Conservation (phyloP, 2,797 vertebrate species). For the Poeciliopsis infans region DNA sequence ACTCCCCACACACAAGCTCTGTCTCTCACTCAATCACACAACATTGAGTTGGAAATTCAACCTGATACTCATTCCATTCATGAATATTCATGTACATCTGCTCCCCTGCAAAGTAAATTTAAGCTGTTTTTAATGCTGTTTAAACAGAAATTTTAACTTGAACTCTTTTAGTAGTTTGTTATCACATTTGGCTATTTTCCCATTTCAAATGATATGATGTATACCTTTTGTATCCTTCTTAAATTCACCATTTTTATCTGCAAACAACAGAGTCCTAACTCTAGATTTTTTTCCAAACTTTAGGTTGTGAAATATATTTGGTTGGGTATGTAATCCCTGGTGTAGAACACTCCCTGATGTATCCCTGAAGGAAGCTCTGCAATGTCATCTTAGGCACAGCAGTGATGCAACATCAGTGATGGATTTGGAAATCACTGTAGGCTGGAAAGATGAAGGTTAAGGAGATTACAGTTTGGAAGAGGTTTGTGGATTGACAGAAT, state of each 20-base stretch:
- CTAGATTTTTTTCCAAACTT: slow-evolving; percentile 47
- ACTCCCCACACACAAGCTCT: slow-evolving; percentile 25
- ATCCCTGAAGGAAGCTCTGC: slow-evolving; percentile 55
- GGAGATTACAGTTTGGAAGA: slow-evolving; percentile 66
- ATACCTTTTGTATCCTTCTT: slow-evolving; percentile 15
- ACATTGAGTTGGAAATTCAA: slow-evolving; percentile 64
- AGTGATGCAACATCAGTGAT: slow-evolving; percentile 70
- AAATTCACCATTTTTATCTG: slow-evolving; percentile 32
- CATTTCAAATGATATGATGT: neutral
- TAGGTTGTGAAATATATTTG: slow-evolving; percentile 35
- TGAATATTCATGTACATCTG: slow-evolving; percentile 86
- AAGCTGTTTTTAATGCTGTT: slow-evolving; percentile 57
- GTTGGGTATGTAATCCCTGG: slow-evolving; percentile 21
- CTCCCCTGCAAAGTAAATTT: slow-evolving; percentile 67
- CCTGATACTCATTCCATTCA: slow-evolving; percentile 58
- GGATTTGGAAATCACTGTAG: slow-evolving; percentile 65
- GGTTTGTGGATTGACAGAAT: slow-evolving; percentile 55
- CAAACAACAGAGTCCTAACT: slow-evolving; percentile 62
- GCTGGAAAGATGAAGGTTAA: slow-evolving; percentile 53
- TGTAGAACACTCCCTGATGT: slow-evolving; percentile 44
- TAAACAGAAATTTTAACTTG: slow-evolving; percentile 68
- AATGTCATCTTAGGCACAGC: slow-evolving; percentile 61
- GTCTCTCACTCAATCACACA: slow-evolving; percentile 51
- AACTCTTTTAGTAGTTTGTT: slow-evolving; percentile 42
- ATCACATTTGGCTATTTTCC: slow-evolving; percentile 5